Evolutionary conservation across 1,140 invertebrate genomes (phyloP).

Genomic region (Drosophila persimilis): DNA sequence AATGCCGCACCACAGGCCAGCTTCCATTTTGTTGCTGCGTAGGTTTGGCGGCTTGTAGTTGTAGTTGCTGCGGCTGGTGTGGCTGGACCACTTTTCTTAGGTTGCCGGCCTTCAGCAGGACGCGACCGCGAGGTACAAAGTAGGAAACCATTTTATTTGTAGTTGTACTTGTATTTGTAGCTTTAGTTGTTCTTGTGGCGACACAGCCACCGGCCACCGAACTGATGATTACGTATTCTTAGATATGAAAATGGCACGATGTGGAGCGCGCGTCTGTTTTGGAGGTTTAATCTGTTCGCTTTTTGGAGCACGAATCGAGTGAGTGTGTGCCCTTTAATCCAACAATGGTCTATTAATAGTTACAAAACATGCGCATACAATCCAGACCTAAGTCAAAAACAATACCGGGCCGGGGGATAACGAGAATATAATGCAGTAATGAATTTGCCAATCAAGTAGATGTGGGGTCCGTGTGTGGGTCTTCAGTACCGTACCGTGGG

Average conservation of each 20-base stretch:
- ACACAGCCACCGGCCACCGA: slow-evolving; percentile 9
- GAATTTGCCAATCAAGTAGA: too few species aligned
- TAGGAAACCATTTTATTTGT: slow-evolving; percentile 73
- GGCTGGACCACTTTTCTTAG: slow-evolving; percentile 66
- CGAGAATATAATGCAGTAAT: too few species aligned
- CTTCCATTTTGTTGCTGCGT: slow-evolving; percentile 44
- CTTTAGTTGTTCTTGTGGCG: neutral
- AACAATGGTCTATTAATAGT: neutral
- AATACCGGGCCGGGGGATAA: slow-evolving; percentile 1
- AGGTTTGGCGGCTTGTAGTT: slow-evolving; percentile 29
- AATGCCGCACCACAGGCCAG: slow-evolving; percentile 63
- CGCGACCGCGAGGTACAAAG: slow-evolving; percentile 75
- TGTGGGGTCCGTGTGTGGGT: slow-evolving; percentile 4
- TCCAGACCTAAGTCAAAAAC: slow-evolving; percentile 39
- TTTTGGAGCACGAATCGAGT: neutral
- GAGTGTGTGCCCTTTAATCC: neutral
- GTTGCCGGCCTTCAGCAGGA: slow-evolving; percentile 74
- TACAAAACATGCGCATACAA: slow-evolving; percentile 11
- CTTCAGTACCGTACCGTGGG: slow-evolving; percentile 26
- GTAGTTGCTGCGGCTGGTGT: slow-evolving; percentile 55
- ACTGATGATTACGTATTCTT: slow-evolving; percentile 54
- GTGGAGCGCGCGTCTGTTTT: slow-evolving; percentile 3
- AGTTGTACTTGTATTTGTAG: slow-evolving; percentile 8
- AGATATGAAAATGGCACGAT: neutral
- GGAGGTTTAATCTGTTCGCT: neutral